Conservation (phyloP, 2,113 vertebrate species). For the Lipotes vexillifer region DNA sequence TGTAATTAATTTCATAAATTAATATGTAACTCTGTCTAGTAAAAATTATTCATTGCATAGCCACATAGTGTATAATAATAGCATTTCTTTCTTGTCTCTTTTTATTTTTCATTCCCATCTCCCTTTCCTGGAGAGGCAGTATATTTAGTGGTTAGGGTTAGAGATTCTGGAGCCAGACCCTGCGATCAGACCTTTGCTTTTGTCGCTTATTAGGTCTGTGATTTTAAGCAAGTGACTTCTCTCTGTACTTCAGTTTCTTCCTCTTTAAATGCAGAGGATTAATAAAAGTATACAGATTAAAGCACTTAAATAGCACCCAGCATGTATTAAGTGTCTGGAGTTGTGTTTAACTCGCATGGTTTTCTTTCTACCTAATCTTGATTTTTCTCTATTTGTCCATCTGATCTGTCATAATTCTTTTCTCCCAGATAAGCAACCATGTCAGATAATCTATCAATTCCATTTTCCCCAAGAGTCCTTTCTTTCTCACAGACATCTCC, state of each 20-base stretch:
- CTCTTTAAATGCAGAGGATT: background rate
- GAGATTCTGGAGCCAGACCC: background rate
- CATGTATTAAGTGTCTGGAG: background rate
- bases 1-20: background rate
- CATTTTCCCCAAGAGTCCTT: background rate
- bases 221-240: background rate
- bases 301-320: background rate
- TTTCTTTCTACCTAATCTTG: background rate
- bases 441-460: background rate
- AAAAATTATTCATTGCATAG: background rate
- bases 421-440: background rate
- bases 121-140: background rate
- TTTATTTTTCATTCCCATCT: background rate
- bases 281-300: background rate
- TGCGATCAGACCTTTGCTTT: background rate
- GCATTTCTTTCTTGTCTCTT: background rate
- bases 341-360: background rate
- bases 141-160: background rate
- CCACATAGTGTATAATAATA: background rate
- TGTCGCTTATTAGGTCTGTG: background rate
- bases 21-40: background rate
- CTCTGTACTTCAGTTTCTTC: background rate
- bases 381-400: background rate
- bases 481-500: background rate
- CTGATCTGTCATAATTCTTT: background rate